Base-by-base conservation (phyloP, 1,140 invertebrate species). In the Amphibalanus amphitrite region DNA sequence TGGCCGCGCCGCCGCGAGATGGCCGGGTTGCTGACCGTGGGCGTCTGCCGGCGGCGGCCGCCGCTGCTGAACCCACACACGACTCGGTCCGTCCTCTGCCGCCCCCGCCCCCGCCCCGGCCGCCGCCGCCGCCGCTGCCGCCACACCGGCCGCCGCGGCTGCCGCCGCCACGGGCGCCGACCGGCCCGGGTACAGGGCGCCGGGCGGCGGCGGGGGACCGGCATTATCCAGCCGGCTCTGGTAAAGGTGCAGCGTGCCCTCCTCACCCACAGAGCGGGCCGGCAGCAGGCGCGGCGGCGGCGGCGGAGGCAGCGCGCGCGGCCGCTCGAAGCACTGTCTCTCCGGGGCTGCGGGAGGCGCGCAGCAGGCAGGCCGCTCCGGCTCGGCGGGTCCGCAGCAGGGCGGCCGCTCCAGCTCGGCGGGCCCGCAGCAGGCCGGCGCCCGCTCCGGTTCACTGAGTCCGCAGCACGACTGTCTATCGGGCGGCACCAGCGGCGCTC, bases 1-100 rank as follows among this genome's bases (percentile, higher is more conserved):
- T 38, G 33, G 33, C 33, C 33, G 33, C 33, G 15, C 33, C n/a
- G n/a, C n/a, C 4, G 33, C 4, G 33, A 6, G 15, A 90, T 88
- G 70, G 89, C 84, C 74, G 97, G 95, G 74, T 94, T 89, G 88
- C 96, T 97, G 74, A 8, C 47, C 13, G 47, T 59, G 47, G 17
- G 1, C 47, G 47, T 20, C 47, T 23, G 47, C n/a, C n/a, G n/a
- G 20, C 13, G 47, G 1, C 47, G 47, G 47, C 47, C 47, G 47
- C 47, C 6, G 47, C 13, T 59, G 47, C 47, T 23, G 20, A 8
- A 20, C 1, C 47, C 47, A 23, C 13, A 59, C 13, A 8, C 13
- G 10, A 20, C 47, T 13, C 13, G 47, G 47, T 59, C 33, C 33
- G 15, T 6, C 33, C 33, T 38, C 33, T 38, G 47, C 47, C 47